phyloP scores from a whole-genome alignment of 30 jellyfish, hydroid and myxozoan species.

The Calvadosia cruxmelitensis region DNA sequence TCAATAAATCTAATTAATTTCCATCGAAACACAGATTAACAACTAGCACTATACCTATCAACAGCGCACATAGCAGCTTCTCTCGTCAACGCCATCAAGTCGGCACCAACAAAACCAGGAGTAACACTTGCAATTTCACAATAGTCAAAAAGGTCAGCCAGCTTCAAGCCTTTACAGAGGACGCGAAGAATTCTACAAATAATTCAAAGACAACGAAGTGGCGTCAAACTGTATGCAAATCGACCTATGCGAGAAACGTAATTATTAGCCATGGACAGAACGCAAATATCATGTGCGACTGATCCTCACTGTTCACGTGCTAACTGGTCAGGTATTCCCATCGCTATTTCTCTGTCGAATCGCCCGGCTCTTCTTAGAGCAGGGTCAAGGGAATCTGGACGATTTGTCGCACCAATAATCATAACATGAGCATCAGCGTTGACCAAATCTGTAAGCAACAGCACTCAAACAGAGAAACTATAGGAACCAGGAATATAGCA shows the following conservation, averaged over 20 bases:
- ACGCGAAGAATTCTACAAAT: slow-evolving; percentile 61
- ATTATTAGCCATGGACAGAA: no score
- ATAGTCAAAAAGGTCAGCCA: slow-evolving; percentile 37
- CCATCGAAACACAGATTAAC: no score
- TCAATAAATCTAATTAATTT: no score
- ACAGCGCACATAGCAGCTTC: slow-evolving; percentile 98
- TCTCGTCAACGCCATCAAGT: slow-evolving; percentile 83
- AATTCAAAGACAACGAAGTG: no score
- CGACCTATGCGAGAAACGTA: no score
- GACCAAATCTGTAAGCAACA: slow-evolving; percentile 47
- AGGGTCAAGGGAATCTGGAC: slow-evolving; percentile 95
- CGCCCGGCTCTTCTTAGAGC: slow-evolving; percentile 98
- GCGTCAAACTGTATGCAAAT: no score
- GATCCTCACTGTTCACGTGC: slow-evolving; percentile 70
- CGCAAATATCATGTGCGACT: no score
- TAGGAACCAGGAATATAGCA: no score
- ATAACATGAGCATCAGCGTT: slow-evolving; percentile 73
- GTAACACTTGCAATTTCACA: slow-evolving; percentile 65
- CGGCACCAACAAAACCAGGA: slow-evolving; percentile 99
- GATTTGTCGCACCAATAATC: slow-evolving; percentile 90
- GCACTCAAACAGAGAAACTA: no score
- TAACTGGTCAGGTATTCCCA: slow-evolving; percentile 86
- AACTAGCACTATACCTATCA: slow-evolving; percentile 83
- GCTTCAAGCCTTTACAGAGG: slow-evolving; percentile 55
- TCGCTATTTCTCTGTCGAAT: slow-evolving; percentile 89